phyloP scores from a whole-genome alignment of 2,888 invertebrate genomes.

The Aethes cnicana region DNA sequence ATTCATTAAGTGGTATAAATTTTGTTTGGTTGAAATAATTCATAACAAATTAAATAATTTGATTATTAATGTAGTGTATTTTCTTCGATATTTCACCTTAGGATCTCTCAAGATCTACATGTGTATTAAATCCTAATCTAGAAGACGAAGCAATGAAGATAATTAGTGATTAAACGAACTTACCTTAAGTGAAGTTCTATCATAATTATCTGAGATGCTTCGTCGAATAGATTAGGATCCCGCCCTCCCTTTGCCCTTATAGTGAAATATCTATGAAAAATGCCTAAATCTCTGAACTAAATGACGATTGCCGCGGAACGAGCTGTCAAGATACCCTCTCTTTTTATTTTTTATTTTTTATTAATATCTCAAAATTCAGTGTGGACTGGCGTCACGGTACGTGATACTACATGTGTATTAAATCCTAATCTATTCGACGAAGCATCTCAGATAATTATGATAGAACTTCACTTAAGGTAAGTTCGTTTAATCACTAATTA shows the following conservation, averaged over 20 bases:
- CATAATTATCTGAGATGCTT: not conserved
- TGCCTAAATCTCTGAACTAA: not conserved
- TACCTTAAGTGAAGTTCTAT: too few species aligned
- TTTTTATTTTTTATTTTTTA: not conserved
- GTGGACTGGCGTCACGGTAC: not conserved
- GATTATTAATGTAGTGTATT: not conserved
- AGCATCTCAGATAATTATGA: too few species aligned
- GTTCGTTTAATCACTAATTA: slow-evolving; percentile 43
- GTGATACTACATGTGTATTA: not conserved
- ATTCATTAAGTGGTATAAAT: not conserved
- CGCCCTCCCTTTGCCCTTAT: not conserved
- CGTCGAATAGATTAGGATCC: not conserved
- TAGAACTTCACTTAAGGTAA: too few species aligned
- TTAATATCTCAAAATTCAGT: not conserved
- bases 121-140: not conserved
- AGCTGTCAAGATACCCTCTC: not conserved
- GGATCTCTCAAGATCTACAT: not conserved
- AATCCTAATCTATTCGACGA: too few species aligned
- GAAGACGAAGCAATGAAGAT: not conserved
- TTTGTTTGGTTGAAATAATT: not conserved
- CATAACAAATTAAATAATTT: not conserved
- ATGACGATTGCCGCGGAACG: not conserved
- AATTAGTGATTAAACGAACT: too few species aligned
- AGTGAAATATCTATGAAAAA: not conserved
- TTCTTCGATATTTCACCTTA: not conserved